Conservation (phyloP, 2,797 vertebrate species). For the Lagorchestes hirsutus region DNA sequence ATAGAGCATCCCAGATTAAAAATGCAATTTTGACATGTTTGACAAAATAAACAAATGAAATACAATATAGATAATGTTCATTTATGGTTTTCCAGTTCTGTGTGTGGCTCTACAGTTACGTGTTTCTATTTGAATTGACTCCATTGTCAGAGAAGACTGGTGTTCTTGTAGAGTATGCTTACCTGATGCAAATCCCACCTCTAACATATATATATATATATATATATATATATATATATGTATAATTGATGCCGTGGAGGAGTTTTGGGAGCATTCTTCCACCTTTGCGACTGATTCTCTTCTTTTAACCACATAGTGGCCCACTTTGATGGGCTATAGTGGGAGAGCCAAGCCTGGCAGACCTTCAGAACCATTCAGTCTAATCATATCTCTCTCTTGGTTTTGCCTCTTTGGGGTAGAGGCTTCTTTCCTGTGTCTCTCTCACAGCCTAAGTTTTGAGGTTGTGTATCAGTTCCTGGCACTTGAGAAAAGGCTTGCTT, state of each 20-base stretch:
- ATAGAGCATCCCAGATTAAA: neutral
- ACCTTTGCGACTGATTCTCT: neutral
- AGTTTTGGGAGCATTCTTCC: neutral
- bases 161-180: too few relatives aligned
- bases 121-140: neutral
- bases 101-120: neutral
- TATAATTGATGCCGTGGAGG: too few relatives aligned
- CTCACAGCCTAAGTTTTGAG: neutral
- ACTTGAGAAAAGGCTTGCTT: neutral
- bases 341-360: neutral
- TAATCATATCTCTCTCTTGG: too few relatives aligned
- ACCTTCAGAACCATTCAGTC: neutral
- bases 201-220: too few relatives aligned
- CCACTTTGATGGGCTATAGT: neutral
- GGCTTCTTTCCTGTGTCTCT: neutral
- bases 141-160: neutral
- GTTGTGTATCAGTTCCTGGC: neutral
- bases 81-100: neutral
- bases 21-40: neutral
- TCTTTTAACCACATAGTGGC: neutral
- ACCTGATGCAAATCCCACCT: too few relatives aligned
- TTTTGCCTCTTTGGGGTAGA: too few relatives aligned
- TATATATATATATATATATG: too few relatives aligned
- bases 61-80: neutral
- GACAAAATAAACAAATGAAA: neutral